A percentile compares a stretch with the other conserved stretches of the same genome.
Evolutionary conservation across 2,888 invertebrate species (phyloP).

Genomic region (Phragmatobia fuliginosa): DNA sequence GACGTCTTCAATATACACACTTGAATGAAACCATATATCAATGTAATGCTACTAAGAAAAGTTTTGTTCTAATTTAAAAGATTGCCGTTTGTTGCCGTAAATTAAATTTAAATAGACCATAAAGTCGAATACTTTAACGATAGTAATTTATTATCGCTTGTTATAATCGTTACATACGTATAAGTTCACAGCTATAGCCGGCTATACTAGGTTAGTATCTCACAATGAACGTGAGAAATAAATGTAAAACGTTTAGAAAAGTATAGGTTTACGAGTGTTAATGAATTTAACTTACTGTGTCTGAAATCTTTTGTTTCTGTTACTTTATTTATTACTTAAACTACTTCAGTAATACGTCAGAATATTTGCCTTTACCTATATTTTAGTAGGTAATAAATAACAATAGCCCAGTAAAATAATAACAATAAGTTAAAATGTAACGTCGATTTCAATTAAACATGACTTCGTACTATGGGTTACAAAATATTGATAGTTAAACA

Average conservation of each 20-base stretch:
- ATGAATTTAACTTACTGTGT: slow-evolving; percentile 20
- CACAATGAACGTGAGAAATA: slow-evolving; percentile 38
- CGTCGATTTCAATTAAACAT: neutral
- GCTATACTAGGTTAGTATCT: slow-evolving; percentile 29
- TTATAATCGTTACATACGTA: neutral
- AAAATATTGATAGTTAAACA: too few relatives aligned
- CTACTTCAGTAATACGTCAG: neutral
- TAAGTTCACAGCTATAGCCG: slow-evolving; percentile 7
- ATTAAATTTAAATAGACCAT: neutral
- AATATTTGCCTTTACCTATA: too few relatives aligned
- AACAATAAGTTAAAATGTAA: too few relatives aligned
- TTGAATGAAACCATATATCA: neutral
- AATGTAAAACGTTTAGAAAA: slow-evolving; percentile 28
- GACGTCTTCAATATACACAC: neutral
- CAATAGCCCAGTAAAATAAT: too few relatives aligned
- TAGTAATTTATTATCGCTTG: neutral
- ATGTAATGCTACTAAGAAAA: neutral
- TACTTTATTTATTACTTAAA: neutral
- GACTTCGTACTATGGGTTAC: neutral
- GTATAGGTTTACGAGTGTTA: slow-evolving; percentile 30
- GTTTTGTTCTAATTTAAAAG: neutral
- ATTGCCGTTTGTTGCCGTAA: neutral
- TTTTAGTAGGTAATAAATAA: neutral
- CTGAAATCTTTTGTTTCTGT: slow-evolving; percentile 11
- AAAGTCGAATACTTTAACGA: slow-evolving; percentile 1